phyloP scores from a whole-genome alignment of 2,113 vertebrate species.

The Ceyx melanurus region DNA sequence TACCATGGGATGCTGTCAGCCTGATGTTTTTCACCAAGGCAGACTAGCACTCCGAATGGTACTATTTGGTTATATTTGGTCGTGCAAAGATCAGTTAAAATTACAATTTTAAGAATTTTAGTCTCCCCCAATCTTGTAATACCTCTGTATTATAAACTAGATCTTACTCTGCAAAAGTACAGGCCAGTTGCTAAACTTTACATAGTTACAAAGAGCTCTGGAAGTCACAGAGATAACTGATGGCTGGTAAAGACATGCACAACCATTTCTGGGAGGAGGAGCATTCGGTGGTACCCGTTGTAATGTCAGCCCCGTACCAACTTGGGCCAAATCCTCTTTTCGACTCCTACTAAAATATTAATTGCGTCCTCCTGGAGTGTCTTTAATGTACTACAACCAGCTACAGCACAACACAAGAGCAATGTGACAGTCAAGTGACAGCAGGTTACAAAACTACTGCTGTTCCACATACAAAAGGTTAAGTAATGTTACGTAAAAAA shows the following conservation, averaged over 20 bases:
- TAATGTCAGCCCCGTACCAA: background rate
- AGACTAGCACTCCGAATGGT: background rate
- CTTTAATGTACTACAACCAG: background rate
- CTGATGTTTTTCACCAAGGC: background rate
- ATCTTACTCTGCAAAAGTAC: background rate
- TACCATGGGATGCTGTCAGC: background rate
- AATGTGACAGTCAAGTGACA: background rate
- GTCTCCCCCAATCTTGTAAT: background rate
- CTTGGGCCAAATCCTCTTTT: background rate
- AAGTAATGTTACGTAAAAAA: background rate
- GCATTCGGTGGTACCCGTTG: fast-evolving
- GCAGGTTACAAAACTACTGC: background rate
- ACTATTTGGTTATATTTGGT: background rate
- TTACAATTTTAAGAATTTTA: background rate
- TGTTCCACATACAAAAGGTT: background rate
- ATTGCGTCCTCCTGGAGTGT: background rate
- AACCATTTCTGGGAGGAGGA: background rate
- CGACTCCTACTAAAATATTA: background rate
- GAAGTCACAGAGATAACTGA: background rate
- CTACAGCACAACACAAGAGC: background rate
- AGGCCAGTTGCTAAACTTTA: background rate
- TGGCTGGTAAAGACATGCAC: background rate
- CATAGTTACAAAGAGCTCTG: background rate
- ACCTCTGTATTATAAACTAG: background rate
- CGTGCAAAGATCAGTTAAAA: background rate